These are phyloP conservation scores for Lycorma delicatula DNA, from an alignment of 1,140 invertebrate genomes.

Conservation along the genomic window DNA sequence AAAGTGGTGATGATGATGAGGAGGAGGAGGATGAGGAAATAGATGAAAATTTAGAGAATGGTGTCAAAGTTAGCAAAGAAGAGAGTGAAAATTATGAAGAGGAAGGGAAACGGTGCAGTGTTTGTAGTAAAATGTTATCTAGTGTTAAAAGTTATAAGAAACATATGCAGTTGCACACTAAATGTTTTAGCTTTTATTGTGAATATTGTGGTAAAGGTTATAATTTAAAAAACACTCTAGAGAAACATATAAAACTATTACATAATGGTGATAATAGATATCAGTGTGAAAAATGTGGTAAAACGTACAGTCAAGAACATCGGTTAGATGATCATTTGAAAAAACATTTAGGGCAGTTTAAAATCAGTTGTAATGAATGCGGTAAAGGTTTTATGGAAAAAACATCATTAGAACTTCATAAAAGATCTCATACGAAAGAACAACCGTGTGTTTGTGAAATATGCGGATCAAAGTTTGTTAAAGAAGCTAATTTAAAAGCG, in stretches of 20 bases:
- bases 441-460: constrained; percentile 22
- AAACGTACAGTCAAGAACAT: constrained; percentile 1
- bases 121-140: constrained; percentile 10
- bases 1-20: background rate
- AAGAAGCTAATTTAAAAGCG: constrained; percentile 1
- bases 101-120: background rate
- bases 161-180: constrained; percentile 14
- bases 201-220: constrained; percentile 20
- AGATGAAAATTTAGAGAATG: too few relatives aligned
- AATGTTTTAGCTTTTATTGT: constrained; percentile 18
- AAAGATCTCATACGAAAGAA: constrained; percentile 21
- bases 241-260: constrained; percentile 8
- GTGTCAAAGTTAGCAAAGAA: too few relatives aligned
- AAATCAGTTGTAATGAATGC: constrained; percentile 8
- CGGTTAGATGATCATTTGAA: background rate
- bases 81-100: too few relatives aligned
- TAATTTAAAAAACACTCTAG: constrained; percentile 1
- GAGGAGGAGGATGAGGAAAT: background rate
- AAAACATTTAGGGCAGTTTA: constrained; percentile 5
- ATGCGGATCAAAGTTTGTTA: constrained; percentile 17
- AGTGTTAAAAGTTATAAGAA: background rate
- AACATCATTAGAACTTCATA: constrained; percentile 16
- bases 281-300: constrained; percentile 15
- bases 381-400: constrained; percentile 11
- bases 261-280: constrained; percentile 1